A percentile compares a stretch with the other conserved stretches of the same genome.
Evolutionary conservation across 2,113 vertebrate species (phyloP).

Genomic region (Tyto alba): DNA sequence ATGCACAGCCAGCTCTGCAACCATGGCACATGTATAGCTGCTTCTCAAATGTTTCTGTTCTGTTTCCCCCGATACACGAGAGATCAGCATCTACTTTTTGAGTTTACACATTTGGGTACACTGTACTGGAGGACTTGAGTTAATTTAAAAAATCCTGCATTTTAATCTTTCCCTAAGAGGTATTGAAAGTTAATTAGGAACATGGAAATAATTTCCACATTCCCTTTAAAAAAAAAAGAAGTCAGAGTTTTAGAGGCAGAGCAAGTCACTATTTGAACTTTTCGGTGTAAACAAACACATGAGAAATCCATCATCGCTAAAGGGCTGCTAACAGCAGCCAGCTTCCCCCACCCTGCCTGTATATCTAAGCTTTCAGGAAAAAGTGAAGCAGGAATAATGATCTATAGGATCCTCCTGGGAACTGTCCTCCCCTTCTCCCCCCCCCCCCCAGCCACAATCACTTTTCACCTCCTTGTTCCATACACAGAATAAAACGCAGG

Average conservation of each 20-base stretch:
- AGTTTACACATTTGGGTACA: background rate
- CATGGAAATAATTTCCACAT: background rate
- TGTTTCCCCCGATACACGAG: background rate
- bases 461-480: background rate
- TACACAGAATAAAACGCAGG: background rate
- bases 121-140: background rate
- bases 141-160: background rate
- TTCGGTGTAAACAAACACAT: constrained; percentile 5
- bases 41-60: background rate
- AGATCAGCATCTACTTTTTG: background rate
- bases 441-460: background rate
- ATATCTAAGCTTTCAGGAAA: constrained; percentile 34
- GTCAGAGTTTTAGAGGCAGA: background rate
- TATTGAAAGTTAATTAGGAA: background rate
- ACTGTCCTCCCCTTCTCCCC: background rate
- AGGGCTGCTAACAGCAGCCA: constrained; percentile 35
- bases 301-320: constrained; percentile 38
- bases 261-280: background rate
- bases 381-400: constrained; percentile 21
- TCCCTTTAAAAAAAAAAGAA: background rate
- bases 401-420: background rate
- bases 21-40: background rate
- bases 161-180: background rate
- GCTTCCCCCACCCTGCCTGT: background rate
- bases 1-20: background rate